Evolutionary conservation across 2,797 vertebrate genomes (phyloP), one percentile per base, ranked within the genome.

Genomic region (Chiropotes sagulatus): DNA sequence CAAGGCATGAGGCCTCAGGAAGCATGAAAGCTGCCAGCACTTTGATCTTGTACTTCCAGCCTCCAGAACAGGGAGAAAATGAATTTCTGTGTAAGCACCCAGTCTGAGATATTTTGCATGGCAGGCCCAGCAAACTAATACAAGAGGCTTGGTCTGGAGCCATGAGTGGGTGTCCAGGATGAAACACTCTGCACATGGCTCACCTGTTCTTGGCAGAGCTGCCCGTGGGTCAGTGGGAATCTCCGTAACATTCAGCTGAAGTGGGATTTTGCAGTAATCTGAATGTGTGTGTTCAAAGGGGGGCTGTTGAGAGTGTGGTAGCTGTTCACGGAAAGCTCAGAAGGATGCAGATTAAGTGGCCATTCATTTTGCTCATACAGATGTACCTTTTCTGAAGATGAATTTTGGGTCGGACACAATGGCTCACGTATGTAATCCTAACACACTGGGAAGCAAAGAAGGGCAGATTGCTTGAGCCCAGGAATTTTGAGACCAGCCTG

Each of bases 241-340:
- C 36, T 24, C 7, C 7, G 0, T 14, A 30, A 2, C 28, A 12
- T 58, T 85, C 33, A 36, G 36, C 54, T 57, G 4, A 57, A 36
- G 14, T 58, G 5, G 20, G 12, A 39, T 44, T 36, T 24, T 26
- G 1, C 72, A 48, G 4, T 58, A 4, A 17, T 39, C 82, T n/a
- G 0, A 0, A 7, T 3, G 4, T n/a, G 7, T 10, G 3, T 33
- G 64, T 39, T 70, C n/a, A 36, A 7, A 46, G 22, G 0, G 9
- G 15, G 3, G 8, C 28, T 9, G 9, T 1, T 12, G 15, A 4
- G 41, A 17, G 1, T 3, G 0, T 13, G 14, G 3, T 9, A 4
- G 1, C 26, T 7, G 2, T 24, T 73, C 26, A 30, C 2, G 10
- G 67, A 41, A 83, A 41, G 15, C 57, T 33, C 19, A 17, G 15